These are phyloP conservation scores for Drosophila mayri DNA, from an alignment of 1,140 invertebrate genomes.

Conservation along the genomic window DNA sequence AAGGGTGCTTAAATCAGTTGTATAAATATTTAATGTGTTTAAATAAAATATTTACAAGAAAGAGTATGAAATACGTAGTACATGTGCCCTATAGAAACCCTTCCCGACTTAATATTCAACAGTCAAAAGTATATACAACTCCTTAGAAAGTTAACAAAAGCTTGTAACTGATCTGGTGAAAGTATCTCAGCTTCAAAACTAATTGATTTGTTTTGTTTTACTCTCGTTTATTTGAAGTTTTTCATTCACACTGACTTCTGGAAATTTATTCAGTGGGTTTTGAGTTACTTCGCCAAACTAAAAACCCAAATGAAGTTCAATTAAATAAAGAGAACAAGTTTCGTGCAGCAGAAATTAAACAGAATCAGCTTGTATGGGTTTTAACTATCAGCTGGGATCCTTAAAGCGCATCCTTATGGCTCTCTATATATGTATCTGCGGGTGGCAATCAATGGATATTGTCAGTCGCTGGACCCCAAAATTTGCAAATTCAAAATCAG, in stretches of 20 bases:
- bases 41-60: background rate
- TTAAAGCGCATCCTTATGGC: constrained; percentile 16
- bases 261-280: constrained; percentile 17
- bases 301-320: constrained; percentile 1
- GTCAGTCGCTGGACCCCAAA: constrained; percentile 50
- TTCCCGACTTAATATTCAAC: background rate
- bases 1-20: background rate
- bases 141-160: background rate
- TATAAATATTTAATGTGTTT: background rate
- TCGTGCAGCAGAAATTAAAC: constrained; percentile 3
- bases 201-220: constrained; percentile 9
- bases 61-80: background rate
- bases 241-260: constrained; percentile 4
- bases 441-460: constrained; percentile 67
- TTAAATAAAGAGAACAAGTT: constrained; percentile 3
- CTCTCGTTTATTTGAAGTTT: constrained; percentile 24
- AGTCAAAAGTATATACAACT: background rate
- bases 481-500: constrained; percentile 50
- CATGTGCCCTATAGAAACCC: background rate
- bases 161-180: constrained; percentile 2
- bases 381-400: constrained; percentile 26
- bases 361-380: background rate
- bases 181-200: background rate
- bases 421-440: constrained; percentile 2
- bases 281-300: constrained; percentile 7